A percentile compares a stretch with the other conserved stretches of the same genome.
Evolutionary conservation across 2,888 invertebrate species (phyloP).

Genomic region (Folsomia manolachei): DNA sequence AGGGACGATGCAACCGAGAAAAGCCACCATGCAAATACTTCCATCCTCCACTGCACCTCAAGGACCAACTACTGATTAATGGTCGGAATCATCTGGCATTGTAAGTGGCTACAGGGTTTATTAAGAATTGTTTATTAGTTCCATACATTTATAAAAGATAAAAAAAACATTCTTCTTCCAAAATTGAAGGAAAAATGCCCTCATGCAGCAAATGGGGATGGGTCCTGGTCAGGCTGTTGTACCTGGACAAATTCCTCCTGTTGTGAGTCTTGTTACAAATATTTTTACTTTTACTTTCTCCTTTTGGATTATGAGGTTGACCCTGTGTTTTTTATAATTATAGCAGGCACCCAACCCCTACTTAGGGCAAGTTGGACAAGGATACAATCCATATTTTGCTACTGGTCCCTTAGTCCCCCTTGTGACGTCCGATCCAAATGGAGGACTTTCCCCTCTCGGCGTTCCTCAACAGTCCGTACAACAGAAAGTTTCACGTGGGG

Average conservation of each 20-base stretch:
- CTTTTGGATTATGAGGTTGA: conserved; percentile 13
- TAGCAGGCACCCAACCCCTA: conserved; percentile 49
- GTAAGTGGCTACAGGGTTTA: too few relatives aligned
- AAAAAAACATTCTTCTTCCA: too few relatives aligned
- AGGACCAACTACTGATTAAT: conserved; percentile 99
- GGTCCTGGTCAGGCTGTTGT: conserved; percentile 85
- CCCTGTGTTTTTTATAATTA: conserved; percentile 18
- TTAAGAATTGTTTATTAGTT: too few relatives aligned
- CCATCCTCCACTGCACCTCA: conserved; percentile 99
- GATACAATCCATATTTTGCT: conserved; percentile 87
- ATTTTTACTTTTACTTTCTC: conserved; percentile 29
- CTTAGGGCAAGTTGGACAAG: conserved; percentile 60
- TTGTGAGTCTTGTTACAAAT: conserved; percentile 68
- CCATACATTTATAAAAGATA: too few relatives aligned
- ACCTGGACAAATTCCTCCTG: conserved; percentile 84
- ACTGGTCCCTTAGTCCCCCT: conserved; percentile 85
- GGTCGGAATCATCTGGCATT: conserved; percentile 98
- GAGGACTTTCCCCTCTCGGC: conserved; percentile 75
- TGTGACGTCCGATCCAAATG: conserved; percentile 76
- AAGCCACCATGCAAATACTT: conserved; percentile 99
- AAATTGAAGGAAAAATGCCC: too few relatives aligned
- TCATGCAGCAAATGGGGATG: conserved; percentile 74
- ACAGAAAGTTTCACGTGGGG: conserved; percentile 82
- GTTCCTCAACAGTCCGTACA: conserved; percentile 77
- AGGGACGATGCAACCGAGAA: conserved; percentile 99